These are phyloP conservation scores for Montipora foliosa DNA, from an alignment of 64 coral and sea anemone species.

Conservation along the genomic window DNA sequence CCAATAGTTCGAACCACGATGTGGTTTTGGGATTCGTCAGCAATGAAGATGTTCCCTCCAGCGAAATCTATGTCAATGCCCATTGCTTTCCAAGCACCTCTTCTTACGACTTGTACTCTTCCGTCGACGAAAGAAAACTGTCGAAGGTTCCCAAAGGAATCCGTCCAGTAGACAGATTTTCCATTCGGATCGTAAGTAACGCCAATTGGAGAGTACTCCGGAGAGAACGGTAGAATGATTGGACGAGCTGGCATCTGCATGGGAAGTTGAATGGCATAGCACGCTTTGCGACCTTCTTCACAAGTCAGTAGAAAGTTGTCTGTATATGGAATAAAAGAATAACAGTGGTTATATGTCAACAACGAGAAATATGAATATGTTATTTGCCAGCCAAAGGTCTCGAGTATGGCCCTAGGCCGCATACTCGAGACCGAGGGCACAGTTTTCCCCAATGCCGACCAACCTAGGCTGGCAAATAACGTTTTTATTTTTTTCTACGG, in stretches of 20 bases:
- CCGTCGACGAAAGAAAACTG: constrained; percentile 17
- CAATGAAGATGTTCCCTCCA: constrained; percentile 57
- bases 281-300: not conserved
- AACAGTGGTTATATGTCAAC: not conserved
- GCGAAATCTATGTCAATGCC: constrained; percentile 21
- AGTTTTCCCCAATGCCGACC: no score
- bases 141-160: not conserved
- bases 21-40: not conserved
- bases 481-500: no score
- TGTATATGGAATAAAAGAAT: not conserved
- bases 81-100: not conserved
- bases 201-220: not conserved
- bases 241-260: not conserved
- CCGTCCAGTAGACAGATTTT: constrained; percentile 35
- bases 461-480: no score
- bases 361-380: no score
- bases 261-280: not conserved
- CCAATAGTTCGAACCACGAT: constrained; percentile 43
- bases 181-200: constrained; percentile 40
- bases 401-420: no score
- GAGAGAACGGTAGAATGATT: not conserved
- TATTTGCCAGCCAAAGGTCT: no score
- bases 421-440: no score
- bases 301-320: not conserved
- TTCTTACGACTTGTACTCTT: not conserved